A percentile compares a stretch with the other conserved stretches of the same genome.
Conservation (phyloP, 2,113 vertebrate genomes). For the Apeltes quadracus region DNA sequence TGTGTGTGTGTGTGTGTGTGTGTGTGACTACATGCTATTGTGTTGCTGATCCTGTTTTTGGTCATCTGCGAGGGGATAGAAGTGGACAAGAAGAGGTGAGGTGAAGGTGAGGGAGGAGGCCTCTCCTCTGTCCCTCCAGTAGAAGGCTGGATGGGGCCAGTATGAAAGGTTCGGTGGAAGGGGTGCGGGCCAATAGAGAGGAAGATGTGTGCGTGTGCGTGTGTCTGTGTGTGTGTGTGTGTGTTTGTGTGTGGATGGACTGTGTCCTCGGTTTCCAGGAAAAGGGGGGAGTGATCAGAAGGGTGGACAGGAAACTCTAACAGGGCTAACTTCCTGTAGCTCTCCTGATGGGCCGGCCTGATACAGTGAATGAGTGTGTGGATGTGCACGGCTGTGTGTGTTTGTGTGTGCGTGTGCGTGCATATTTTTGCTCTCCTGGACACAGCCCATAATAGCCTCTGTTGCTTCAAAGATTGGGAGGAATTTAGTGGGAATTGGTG, state of each 20-base stretch:
- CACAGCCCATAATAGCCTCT: slow-evolving; percentile 15
- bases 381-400: slow-evolving; percentile 20
- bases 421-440: slow-evolving; percentile 38
- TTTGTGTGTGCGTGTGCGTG: slow-evolving; percentile 44
- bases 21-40: slow-evolving; percentile 19
- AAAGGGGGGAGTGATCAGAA: slow-evolving; percentile 76
- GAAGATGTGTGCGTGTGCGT: slow-evolving; percentile 27
- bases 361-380: slow-evolving; percentile 57
- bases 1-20: slow-evolving; percentile 7
- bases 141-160: slow-evolving; percentile 13
- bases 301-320: slow-evolving; percentile 80
- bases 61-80: slow-evolving; percentile 12
- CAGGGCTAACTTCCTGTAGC: slow-evolving; percentile 81
- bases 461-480: slow-evolving; percentile 20
- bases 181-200: slow-evolving; percentile 29
- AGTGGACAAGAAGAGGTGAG: neutral
- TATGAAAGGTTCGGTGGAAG: slow-evolving; percentile 26
- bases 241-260: slow-evolving; percentile 52
- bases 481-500: slow-evolving; percentile 21
- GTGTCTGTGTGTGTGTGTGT: slow-evolving; percentile 14
- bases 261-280: slow-evolving; percentile 77
- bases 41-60: slow-evolving; percentile 14
- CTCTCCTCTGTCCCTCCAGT: slow-evolving; percentile 2
- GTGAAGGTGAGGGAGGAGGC: slow-evolving; percentile 18
- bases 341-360: slow-evolving; percentile 79